phyloP scores from a whole-genome alignment of 2,888 invertebrate genomes.

The Cheilosia urbana region DNA sequence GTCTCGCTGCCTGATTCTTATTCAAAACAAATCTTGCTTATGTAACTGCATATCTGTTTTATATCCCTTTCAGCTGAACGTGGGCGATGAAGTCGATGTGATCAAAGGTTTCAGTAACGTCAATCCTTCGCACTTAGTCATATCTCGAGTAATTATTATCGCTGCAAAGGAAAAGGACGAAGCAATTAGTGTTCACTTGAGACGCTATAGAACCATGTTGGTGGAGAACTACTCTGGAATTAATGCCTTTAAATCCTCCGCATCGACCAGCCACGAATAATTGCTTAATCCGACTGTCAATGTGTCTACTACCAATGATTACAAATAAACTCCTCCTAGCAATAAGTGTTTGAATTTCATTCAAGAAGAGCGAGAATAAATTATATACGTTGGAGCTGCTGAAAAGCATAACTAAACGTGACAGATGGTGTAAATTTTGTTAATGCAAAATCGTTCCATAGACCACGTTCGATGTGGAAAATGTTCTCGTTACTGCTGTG shows the following conservation, averaged over 20 bases:
- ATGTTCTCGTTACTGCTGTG: constrained; percentile 2
- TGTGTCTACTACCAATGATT: not conserved
- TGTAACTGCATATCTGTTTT: constrained; percentile 1
- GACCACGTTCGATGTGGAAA: constrained; percentile 18
- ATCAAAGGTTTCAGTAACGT: constrained; percentile 87
- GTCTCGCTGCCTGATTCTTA: too few relatives aligned
- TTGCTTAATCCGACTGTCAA: not conserved
- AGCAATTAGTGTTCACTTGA: constrained; percentile 86
- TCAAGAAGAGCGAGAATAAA: not conserved
- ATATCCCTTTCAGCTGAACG: constrained; percentile 84
- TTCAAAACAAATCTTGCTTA: not conserved
- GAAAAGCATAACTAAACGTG: too few relatives aligned
- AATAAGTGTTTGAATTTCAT: not conserved
- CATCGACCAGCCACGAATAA: constrained; percentile 76
- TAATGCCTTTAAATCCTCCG: constrained; percentile 82
- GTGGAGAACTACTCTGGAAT: constrained; percentile 88
- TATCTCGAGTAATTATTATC: constrained; percentile 89
- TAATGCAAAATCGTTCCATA: not conserved
- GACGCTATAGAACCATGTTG: constrained; percentile 88
- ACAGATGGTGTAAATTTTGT: too few relatives aligned
- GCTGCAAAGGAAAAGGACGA: constrained; percentile 85
- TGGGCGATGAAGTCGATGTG: constrained; percentile 92
- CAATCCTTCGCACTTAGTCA: constrained; percentile 88
- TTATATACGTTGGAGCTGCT: too few relatives aligned
- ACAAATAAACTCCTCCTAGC: not conserved